Evolutionary conservation across 2,797 vertebrate species (phyloP).

Genomic region (Sebastes flavidus): DNA sequence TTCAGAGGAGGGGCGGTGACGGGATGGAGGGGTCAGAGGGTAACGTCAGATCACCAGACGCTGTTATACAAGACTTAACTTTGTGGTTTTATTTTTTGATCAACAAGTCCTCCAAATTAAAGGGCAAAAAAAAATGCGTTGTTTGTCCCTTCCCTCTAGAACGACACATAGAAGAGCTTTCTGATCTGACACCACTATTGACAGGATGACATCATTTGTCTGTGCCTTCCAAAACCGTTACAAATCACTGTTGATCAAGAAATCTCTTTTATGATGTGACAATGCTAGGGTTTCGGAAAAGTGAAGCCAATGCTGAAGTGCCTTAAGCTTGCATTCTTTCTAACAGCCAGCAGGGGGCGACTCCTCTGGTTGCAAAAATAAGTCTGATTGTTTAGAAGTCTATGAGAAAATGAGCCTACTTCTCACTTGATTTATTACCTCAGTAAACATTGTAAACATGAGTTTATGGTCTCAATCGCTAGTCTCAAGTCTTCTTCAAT

Average conservation of each 20-base stretch:
- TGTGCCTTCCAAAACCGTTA: neutral
- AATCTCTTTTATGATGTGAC: neutral
- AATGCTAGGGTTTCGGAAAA: neutral
- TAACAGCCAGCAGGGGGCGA: accelerated
- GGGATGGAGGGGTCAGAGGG: slow-evolving; percentile 9
- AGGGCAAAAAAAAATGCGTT: neutral
- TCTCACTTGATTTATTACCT: no score
- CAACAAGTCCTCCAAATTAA: neutral
- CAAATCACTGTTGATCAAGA: neutral
- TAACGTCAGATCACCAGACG: neutral
- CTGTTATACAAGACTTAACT: neutral
- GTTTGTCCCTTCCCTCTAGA: neutral
- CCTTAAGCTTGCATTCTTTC: no score
- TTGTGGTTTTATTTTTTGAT: neutral
- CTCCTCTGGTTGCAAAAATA: no score
- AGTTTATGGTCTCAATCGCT: no score
- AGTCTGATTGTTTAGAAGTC: no score
- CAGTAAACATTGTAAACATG: no score
- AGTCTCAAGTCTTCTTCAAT: no score
- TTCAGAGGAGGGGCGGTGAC: slow-evolving; percentile 4
- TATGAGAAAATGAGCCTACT: no score
- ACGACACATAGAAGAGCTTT: no score
- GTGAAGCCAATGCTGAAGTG: no score
- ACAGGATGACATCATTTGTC: neutral
- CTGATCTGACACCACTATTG: neutral